Percentiles rank a stretch among this genome's conserved stretches.
Evolutionary conservation across 2,888 invertebrate species (phyloP).

Genomic region (Rotaria socialis): DNA sequence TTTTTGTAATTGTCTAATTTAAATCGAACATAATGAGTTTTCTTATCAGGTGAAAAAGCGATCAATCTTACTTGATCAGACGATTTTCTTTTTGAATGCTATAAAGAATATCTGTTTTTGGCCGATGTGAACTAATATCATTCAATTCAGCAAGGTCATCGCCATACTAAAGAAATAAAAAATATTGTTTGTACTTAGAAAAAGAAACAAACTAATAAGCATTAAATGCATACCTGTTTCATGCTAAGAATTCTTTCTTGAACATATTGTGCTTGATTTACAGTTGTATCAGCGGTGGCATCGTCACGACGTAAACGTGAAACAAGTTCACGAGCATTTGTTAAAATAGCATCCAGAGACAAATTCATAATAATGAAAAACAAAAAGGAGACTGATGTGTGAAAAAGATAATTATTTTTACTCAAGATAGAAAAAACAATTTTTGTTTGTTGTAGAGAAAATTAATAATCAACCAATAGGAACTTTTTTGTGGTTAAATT

Average conservation of each 20-base stretch:
- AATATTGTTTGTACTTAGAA: no score
- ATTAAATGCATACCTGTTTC: neutral
- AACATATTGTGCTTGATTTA: conserved; percentile 35
- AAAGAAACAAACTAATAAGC: neutral
- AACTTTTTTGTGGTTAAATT: neutral
- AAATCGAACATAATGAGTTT: conserved; percentile 70
- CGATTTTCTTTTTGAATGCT: conserved; percentile 67
- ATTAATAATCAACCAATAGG: neutral
- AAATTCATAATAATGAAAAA: neutral
- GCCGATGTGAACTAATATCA: conserved; percentile 80
- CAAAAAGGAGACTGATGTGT: neutral
- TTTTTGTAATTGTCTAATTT: conserved; percentile 75
- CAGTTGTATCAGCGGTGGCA: conserved; percentile 33
- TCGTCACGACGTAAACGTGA: conserved; percentile 34
- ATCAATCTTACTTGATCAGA: conserved; percentile 41
- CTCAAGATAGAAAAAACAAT: neutral
- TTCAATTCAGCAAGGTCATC: conserved; percentile 85
- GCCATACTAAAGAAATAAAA: conserved; percentile 69
- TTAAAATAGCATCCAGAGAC: neutral
- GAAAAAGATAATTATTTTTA: neutral
- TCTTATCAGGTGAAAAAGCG: conserved; percentile 61
- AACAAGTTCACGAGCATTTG: conserved; percentile 30
- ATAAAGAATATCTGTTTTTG: conserved; percentile 79
- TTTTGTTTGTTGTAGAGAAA: neutral
- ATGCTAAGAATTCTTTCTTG: conserved; percentile 15